Evolutionary conservation across 2,888 invertebrate species (phyloP).

Genomic region (Pristionchus japonicus): DNA sequence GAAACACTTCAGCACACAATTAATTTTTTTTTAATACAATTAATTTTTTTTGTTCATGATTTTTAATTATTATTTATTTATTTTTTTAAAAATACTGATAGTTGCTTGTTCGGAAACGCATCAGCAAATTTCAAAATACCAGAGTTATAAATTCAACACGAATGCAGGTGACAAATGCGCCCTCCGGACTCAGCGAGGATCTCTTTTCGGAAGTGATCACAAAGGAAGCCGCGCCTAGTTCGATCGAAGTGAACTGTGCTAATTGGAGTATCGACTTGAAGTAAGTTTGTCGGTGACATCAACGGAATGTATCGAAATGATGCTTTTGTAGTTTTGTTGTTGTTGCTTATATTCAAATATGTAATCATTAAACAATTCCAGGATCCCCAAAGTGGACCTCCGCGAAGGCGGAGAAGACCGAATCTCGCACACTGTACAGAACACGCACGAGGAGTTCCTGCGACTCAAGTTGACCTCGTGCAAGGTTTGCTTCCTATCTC

Average conservation of each 20-base stretch:
- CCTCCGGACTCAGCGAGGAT: constrained; percentile 47
- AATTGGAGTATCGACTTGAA: constrained; percentile 54
- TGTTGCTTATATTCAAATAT: no score
- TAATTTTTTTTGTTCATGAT: no score
- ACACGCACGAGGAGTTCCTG: constrained; percentile 66
- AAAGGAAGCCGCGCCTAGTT: constrained; percentile 22
- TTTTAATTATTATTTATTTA: no score
- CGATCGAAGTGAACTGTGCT: constrained; percentile 51
- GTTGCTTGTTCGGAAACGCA: no score
- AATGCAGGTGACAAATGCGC: no score
- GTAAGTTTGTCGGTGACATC: constrained; percentile 25
- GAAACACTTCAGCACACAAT: no score
- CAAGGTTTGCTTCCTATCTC: neutral
- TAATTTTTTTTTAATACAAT: no score
- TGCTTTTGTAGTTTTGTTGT: no score
- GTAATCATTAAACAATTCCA: neutral
- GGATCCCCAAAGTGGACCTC: constrained; percentile 63
- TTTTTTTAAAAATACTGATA: no score
- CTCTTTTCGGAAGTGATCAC: constrained; percentile 48
- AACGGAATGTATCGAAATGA: no score
- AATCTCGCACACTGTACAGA: constrained; percentile 53
- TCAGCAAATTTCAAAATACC: no score
- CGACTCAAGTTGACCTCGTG: constrained; percentile 56
- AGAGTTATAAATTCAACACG: no score
- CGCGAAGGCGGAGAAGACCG: constrained; percentile 53